Base-by-base conservation (phyloP, 2,113 vertebrate genomes). In the Stigmatopora argus region DNA sequence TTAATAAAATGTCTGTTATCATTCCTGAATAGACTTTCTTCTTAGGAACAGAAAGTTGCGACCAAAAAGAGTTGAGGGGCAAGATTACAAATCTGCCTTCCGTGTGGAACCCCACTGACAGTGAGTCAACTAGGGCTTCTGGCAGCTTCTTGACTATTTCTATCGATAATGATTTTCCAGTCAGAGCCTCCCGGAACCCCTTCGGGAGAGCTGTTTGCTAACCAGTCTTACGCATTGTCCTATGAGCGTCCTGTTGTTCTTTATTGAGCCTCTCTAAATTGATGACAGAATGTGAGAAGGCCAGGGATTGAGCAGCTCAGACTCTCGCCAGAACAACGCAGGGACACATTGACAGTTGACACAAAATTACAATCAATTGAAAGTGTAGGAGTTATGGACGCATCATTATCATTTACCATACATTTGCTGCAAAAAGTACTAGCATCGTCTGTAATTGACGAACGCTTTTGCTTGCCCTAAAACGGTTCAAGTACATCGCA, bases 251-350 rank as follows among this genome's bases (percentile, higher is more conserved):
- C 75, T 55, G 66, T 62, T 62, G 69, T 69, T 65, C 49, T 35
- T 19, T 83, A 84, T 87, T 75, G 74, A 87, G 78, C 57, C 66
- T 74, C 77, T 82, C 72, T 51, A 75, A 70, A 68, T 67, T 73
- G 51, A 71, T 38, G 60, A 48, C 69, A 1, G 77, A 74, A 68
- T 61, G 1, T 12, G 47, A 17, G 21, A 64, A 79, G 81, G 68
- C 64, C 72, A 77, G 53, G 66, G 80, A 78, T 78, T 65, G 66
- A 82, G 76, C 71, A 19, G 69, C 60, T 83, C 72, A 64, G 67
- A 55, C 47, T 34, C 74, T 51, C 84, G 79, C 72, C 59, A 74
- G 65, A 70, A 68, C 53, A 41, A 46, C 51, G 47, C 70, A 62
- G 19, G 45, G 56, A 19, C 38, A 34, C 62, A 64, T 70, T 45